Evolutionary conservation across 2,888 invertebrate species (phyloP).

Genomic region (Scaptomyza polygonia): DNA sequence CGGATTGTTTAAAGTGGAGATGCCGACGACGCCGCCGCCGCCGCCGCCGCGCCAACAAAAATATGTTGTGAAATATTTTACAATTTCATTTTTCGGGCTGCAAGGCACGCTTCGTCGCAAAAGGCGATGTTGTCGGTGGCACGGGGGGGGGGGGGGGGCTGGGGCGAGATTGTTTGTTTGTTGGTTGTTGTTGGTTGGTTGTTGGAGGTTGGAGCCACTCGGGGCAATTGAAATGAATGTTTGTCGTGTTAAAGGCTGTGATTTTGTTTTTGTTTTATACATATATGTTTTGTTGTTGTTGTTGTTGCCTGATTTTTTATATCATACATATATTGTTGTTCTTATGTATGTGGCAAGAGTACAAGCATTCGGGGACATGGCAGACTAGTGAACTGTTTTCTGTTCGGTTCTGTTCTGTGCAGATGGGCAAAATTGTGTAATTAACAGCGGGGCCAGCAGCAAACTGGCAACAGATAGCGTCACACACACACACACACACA

Average conservation of each 20-base stretch:
- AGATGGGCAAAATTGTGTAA: slow-evolving; percentile 58
- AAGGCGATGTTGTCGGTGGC: too few species aligned
- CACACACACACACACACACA: slow-evolving; percentile 1
- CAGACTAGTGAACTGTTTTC: slow-evolving; percentile 47
- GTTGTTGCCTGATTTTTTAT: neutral
- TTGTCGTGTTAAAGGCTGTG: slow-evolving; percentile 72
- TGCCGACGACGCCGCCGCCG: slow-evolving; percentile 43
- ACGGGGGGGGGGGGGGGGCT: slow-evolving; percentile 19
- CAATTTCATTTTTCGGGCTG: slow-evolving; percentile 67
- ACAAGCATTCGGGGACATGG: slow-evolving; percentile 15
- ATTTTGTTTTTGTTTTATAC: slow-evolving; percentile 44
- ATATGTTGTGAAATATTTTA: slow-evolving; percentile 76
- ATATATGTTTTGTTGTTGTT: neutral
- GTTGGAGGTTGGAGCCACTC: slow-evolving; percentile 34
- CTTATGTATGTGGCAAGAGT: neutral
- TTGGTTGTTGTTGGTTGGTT: neutral
- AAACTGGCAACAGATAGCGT: slow-evolving; percentile 30
- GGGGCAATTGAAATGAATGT: slow-evolving; percentile 74
- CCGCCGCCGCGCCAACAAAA: slow-evolving; percentile 58
- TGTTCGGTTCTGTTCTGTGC: too few species aligned
- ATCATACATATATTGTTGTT: neutral
- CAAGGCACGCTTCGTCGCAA: slow-evolving; percentile 31
- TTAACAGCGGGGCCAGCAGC: slow-evolving; percentile 51
- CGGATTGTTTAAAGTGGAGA: slow-evolving; percentile 73
- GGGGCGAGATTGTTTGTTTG: neutral